These are phyloP conservation scores for Toxonevra muliebris DNA, from an alignment of 2,888 invertebrate species.

Conservation along the genomic window DNA sequence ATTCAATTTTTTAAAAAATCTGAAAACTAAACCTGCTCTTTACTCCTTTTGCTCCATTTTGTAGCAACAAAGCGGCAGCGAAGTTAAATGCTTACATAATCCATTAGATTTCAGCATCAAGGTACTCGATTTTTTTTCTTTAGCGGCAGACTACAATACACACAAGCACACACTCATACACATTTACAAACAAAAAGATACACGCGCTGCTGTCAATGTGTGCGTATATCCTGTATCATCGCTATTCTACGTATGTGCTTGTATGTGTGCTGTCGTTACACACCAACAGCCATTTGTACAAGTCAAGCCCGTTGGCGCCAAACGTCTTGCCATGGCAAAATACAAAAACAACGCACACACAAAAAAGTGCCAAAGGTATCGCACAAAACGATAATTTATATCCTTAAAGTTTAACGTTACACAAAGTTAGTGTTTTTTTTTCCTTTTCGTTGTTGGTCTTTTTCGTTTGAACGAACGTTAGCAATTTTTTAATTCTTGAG, in stretches of 20 bases:
- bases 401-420: slow-evolving; percentile 55
- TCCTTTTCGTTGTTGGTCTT: no score
- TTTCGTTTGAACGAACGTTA: slow-evolving; percentile 42
- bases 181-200: slow-evolving; percentile 39
- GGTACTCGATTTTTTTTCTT: slow-evolving; percentile 3
- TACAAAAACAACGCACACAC: slow-evolving; percentile 25
- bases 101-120: slow-evolving; percentile 45
- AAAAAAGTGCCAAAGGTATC: slow-evolving; percentile 47
- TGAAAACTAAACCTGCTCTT: no score
- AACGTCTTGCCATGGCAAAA: slow-evolving; percentile 52
- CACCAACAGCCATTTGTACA: slow-evolving; percentile 55
- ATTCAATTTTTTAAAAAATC: no score
- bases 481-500: slow-evolving; percentile 57
- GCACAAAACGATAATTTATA: slow-evolving; percentile 58
- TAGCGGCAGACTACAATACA: slow-evolving; percentile 19
- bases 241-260: neutral
- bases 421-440: slow-evolving; percentile 11
- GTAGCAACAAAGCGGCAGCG: slow-evolving; percentile 28
- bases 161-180: slow-evolving; percentile 42
- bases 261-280: neutral
- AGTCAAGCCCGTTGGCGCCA: slow-evolving; percentile 61
- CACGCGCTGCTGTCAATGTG: slow-evolving; percentile 18
- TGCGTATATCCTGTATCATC: neutral
- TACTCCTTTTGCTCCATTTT: no score
- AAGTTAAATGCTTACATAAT: slow-evolving; percentile 57